Evolutionary conservation across 37 sponge, comb jelly and placozoan species (phyloP), one percentile per base, ranked within the genome.

Genomic region (Chondrilla cf. caribensis): DNA sequence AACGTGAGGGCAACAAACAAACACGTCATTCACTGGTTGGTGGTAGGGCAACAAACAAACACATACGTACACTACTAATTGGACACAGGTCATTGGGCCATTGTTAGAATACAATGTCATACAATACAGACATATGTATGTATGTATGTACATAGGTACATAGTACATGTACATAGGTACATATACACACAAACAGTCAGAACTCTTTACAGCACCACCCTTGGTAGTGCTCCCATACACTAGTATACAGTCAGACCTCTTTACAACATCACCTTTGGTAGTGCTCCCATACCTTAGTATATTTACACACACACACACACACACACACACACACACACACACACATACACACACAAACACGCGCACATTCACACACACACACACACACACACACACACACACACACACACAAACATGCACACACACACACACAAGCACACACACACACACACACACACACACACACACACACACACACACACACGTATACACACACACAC

Each of bases 361-460:
- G 15, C 64, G 15, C 64, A 19, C 64, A 60, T 26, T 28, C 64
- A 60, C 64, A 26, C 28, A 26, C 29, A 62, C 28, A 7, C 29
- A 22, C 64, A 22, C 29, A 22, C 29, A 22, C 29, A 62, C 64
- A 29, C 6, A 29, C 28, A 19, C 18, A 31, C 68, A 67, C 68
- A 29, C 33, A 67, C 68, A 67, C 68, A 67, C 68, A 67, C 68
- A 67, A 28, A 29, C 68, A 67, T 33, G 29, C 35, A 33, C 68
- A 67, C 68, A 67, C 68, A 67, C 68, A 29, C 68, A 67, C 68
- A 67, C 35, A 33, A 28, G 29, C 68, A 67, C 68, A 67, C 68
- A 67, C 35, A 67, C 68, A 67, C 68, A 67, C 68, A 67, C 35
- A 67, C 68, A 67, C 68, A 67, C 68, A 67, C 68, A 67, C 68